Percentiles rank a stretch among this genome's conserved stretches.
phyloP scores from a whole-genome alignment of 2,797 vertebrate species.

The Fundulus diaphanus region DNA sequence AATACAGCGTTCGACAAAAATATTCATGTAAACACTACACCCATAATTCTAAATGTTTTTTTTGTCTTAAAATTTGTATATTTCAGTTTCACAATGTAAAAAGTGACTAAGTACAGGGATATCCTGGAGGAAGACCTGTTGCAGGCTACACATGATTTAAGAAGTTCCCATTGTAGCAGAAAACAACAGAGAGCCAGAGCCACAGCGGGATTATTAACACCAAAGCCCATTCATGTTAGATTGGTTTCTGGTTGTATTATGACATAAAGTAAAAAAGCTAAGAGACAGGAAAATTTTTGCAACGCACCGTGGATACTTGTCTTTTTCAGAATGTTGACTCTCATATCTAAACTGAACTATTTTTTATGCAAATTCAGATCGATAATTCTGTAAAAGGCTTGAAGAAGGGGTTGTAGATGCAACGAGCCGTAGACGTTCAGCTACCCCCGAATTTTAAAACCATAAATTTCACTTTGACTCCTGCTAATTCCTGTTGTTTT shows the following conservation, averaged over 20 bases:
- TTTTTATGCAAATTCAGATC: conserved; percentile 10
- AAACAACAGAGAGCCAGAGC: not conserved
- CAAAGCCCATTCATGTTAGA: not conserved
- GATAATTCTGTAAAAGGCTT: conserved; percentile 1
- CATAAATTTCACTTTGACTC: conserved; percentile 35
- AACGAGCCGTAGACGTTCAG: conserved; percentile 8
- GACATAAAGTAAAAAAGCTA: not conserved
- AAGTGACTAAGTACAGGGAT: not conserved
- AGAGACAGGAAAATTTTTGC: not conserved
- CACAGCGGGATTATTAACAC: not conserved
- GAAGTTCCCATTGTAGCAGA: not conserved
- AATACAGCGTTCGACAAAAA: not conserved
- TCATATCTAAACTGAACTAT: no score
- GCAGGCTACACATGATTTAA: not conserved
- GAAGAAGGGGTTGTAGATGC: conserved; percentile 10
- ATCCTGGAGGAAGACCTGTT: not conserved
- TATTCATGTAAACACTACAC: no score
- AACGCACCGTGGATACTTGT: not conserved
- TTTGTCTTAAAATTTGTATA: no score
- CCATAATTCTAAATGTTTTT: no score
- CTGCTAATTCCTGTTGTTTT: conserved; percentile 47
- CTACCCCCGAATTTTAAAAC: conserved; percentile 35
- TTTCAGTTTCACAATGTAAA: no score
- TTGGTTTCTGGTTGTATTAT: not conserved
- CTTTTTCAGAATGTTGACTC: not conserved